A percentile compares a stretch with the other conserved stretches of the same genome.
Evolutionary conservation across 2,113 vertebrate species (phyloP).

Genomic region (Lepidothrix coronata): DNA sequence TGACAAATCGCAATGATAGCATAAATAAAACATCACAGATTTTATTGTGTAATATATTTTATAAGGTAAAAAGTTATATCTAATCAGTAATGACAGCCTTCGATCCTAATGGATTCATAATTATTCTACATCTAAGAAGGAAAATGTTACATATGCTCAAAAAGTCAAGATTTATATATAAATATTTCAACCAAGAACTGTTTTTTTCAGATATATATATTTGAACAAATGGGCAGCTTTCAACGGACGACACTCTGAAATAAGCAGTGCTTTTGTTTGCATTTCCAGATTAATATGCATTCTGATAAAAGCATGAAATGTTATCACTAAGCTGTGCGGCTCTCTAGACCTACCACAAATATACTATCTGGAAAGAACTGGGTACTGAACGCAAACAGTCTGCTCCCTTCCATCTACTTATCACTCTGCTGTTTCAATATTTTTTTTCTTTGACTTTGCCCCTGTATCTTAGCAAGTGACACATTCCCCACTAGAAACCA

Average conservation of each 20-base stretch:
- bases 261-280: not conserved
- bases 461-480: not conserved
- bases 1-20: not conserved
- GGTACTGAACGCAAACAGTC: conserved; percentile 35
- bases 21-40: not conserved
- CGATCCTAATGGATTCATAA: not conserved
- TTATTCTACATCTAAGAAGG: not conserved
- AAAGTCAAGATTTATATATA: not conserved
- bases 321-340: not conserved
- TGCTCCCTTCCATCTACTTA: conserved; percentile 68
- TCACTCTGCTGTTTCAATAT: conserved; percentile 60
- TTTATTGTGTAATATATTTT: not conserved
- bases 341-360: conserved; percentile 16
- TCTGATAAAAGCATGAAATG: not conserved
- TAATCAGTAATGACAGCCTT: not conserved
- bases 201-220: not conserved
- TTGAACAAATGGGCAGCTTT: not conserved
- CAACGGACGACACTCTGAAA: not conserved
- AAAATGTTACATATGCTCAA: not conserved
- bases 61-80: not conserved
- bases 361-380: not conserved
- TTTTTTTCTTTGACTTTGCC: conserved; percentile 59
- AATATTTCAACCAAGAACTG: not conserved
- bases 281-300: not conserved
- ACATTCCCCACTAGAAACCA: conserved; percentile 54